Percentiles rank a stretch among this genome's conserved stretches.
Conservation (phyloP, 2,113 vertebrate genomes). For the Chiloscyllium plagiosum region DNA sequence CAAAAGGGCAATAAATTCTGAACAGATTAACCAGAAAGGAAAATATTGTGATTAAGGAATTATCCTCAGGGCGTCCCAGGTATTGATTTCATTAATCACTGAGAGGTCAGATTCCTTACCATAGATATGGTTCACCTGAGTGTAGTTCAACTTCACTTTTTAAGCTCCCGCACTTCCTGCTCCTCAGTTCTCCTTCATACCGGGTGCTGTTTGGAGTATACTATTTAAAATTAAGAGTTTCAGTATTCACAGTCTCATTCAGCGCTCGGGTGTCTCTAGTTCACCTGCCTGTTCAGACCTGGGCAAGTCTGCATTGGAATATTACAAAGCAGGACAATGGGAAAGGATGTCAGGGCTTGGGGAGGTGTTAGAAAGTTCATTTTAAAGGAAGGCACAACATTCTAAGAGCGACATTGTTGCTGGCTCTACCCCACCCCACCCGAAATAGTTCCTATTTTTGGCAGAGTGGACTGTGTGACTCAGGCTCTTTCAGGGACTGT, state of each 20-base stretch:
- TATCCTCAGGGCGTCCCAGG: not conserved
- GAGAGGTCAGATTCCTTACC: constrained; percentile 13
- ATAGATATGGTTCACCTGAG: constrained; percentile 16
- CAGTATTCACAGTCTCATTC: constrained; percentile 17
- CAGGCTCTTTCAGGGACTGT: not conserved
- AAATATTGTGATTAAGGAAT: constrained; percentile 7
- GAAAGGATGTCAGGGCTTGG: too few relatives aligned
- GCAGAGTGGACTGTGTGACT: not conserved
- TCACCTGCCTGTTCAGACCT: not conserved
- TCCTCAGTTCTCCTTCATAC: constrained; percentile 14
- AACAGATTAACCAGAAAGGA: constrained; percentile 12
- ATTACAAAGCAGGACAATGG: not conserved
- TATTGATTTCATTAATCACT: not conserved
- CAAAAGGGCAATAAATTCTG: not conserved
- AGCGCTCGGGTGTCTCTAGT: not conserved
- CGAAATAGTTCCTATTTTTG: not conserved
- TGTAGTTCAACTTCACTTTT: not conserved
- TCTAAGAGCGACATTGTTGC: not conserved
- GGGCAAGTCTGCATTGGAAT: not conserved
- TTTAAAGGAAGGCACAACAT: not conserved
- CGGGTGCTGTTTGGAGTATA: not conserved
- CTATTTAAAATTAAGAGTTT: constrained; percentile 20
- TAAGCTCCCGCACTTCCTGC: not conserved
- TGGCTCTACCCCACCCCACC: not conserved
- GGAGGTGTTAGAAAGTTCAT: not conserved